Percentiles rank a stretch among this genome's conserved stretches.
Conservation (phyloP, 2,797 vertebrate species). For the Tarsius wallacei region DNA sequence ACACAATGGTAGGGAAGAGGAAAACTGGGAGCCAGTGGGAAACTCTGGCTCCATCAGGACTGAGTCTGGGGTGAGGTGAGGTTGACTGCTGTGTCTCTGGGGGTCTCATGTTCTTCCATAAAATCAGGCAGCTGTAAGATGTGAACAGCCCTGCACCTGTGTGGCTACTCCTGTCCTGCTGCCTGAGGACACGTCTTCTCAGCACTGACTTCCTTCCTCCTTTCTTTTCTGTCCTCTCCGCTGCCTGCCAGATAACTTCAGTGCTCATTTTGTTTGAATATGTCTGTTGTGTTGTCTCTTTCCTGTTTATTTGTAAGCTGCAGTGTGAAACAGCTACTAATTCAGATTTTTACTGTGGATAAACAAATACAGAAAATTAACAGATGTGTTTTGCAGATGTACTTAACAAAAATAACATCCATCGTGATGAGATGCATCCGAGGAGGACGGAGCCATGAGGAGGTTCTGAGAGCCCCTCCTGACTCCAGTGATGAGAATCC, state of each 20-base stretch:
- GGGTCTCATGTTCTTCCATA: accelerated
- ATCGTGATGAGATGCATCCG: accelerated
- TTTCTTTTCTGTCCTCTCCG: neutral
- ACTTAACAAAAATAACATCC: constrained; percentile 57
- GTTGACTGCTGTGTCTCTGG: accelerated
- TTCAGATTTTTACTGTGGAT: constrained; percentile 83
- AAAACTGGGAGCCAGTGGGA: neutral
- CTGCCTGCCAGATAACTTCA: accelerated
- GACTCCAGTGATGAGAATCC: accelerated
- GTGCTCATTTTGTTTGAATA: accelerated
- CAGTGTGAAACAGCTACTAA: constrained; percentile 75
- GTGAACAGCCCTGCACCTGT: accelerated
- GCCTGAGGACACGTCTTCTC: too few species aligned
- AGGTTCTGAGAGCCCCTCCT: neutral
- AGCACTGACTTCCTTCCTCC: accelerated
- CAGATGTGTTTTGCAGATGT: constrained; percentile 85
- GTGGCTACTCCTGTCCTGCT: accelerated
- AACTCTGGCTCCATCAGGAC: neutral
- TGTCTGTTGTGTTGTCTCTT: neutral
- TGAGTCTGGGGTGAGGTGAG: accelerated
- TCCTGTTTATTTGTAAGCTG: constrained; percentile 52
- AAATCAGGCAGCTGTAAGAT: accelerated
- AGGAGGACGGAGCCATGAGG: accelerated
- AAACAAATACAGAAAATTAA: constrained; percentile 83
- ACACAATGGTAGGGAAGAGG: too few species aligned